Conservation (phyloP, 2,888 invertebrate species). For the Morpho deidamia region DNA sequence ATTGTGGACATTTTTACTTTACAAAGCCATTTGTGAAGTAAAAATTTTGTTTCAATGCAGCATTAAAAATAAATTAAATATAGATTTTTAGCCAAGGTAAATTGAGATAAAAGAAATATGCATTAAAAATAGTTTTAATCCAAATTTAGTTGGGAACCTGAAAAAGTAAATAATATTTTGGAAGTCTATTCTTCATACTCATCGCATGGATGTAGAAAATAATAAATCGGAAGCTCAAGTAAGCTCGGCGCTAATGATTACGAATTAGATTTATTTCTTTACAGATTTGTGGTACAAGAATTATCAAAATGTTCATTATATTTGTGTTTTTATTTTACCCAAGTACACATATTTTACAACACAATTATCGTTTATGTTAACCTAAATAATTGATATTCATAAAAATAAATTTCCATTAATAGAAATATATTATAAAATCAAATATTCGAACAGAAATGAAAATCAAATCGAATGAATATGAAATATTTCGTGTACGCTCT, state of each 20-base stretch:
- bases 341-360: conserved; percentile 32
- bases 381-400: conserved; percentile 27
- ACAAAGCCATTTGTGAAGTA: too few relatives aligned
- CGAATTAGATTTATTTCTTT: conserved; percentile 31
- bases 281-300: conserved; percentile 33
- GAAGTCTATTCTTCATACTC: not conserved
- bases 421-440: conserved; percentile 24
- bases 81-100: too few relatives aligned
- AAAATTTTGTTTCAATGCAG: too few relatives aligned
- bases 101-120: too few relatives aligned
- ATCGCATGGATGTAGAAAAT: conserved; percentile 12
- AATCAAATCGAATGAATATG: conserved; percentile 68
- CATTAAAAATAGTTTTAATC: too few relatives aligned
- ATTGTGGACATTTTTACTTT: too few relatives aligned
- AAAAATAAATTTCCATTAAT: conserved; percentile 20
- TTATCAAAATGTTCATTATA: conserved; percentile 31
- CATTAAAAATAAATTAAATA: too few relatives aligned
- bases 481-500: conserved; percentile 69
- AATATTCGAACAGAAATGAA: conserved; percentile 35
- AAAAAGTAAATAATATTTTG: too few relatives aligned
- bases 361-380: conserved; percentile 29
- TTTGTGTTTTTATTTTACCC: conserved; percentile 27
- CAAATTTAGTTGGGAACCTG: too few relatives aligned
- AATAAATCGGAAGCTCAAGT: conserved; percentile 22
- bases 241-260: conserved; percentile 29